Evolutionary conservation across 2,113 vertebrate genomes (phyloP).

Genomic region (Scartelaos histophorus): DNA sequence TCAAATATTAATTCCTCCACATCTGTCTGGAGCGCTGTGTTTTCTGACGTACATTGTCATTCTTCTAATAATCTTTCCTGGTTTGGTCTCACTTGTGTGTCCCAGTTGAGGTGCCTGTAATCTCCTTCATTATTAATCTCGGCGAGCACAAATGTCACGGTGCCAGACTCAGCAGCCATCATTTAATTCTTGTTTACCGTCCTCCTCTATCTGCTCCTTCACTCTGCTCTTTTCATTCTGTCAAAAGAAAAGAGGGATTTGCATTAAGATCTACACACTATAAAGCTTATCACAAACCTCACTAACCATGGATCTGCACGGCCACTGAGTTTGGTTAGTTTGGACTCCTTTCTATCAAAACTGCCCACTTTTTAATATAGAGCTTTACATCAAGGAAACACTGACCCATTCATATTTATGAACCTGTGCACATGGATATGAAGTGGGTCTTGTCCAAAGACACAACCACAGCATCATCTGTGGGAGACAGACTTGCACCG

Average conservation of each 20-base stretch:
- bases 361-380: too few species aligned
- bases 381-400: too few species aligned
- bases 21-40: constrained; percentile 62
- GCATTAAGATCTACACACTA: constrained; percentile 50
- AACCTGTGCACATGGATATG: too few species aligned
- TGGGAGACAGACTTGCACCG: too few species aligned
- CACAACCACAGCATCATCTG: too few species aligned
- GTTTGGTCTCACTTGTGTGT: constrained; percentile 72
- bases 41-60: constrained; percentile 66
- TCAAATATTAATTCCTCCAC: constrained; percentile 75
- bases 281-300: constrained; percentile 50
- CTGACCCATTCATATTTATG: too few species aligned
- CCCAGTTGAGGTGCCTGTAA: constrained; percentile 71
- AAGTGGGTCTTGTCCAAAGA: too few species aligned
- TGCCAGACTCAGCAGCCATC: constrained; percentile 54
- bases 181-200: constrained; percentile 74
- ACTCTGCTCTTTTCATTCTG: constrained; percentile 45
- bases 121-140: constrained; percentile 79
- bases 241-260: constrained; percentile 58
- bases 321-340: constrained; percentile 32
- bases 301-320: constrained; percentile 56
- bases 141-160: constrained; percentile 72
- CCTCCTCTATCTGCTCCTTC: constrained; percentile 39
- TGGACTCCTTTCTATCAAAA: background rate
- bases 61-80: constrained; percentile 71